Base-by-base conservation (phyloP, 2,113 vertebrate species). In the Microtus ochrogaster region DNA sequence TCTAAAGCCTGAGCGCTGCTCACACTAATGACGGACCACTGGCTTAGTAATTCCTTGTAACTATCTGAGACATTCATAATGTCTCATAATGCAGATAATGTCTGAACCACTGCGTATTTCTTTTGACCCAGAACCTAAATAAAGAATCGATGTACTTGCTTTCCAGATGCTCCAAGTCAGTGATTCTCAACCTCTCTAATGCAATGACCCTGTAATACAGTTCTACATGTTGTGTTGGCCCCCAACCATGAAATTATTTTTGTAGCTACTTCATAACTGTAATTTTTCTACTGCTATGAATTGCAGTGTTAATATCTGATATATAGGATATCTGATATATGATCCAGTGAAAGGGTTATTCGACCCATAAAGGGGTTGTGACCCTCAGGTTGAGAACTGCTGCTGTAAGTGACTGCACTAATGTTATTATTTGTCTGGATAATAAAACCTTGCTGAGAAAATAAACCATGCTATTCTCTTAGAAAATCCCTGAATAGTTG, bases 81-180 rank as follows among this genome's bases (percentile, higher is more conserved):
- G 49, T 12, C 49, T 79, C 8, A 58, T 39, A 88, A 47, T 11
- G 87, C 79, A 55, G 4, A 58, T 44, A 52, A 21, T 81, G 11
- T 52, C 89, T 85, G 44, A 66, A 39, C 16, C 30, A 81, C 19
- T 22, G 94, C 90, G 88, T 72, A 2, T 91, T 96, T 94, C 44
- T 93, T 55, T 92, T 24, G 30, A 87, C 3, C 22, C 13, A 68
- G 39, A 85, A 79, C 22, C 22, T 49, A 93, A 70, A 44, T 92
- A 84, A 93, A 72, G 49, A 94, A 87, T 91, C 21, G 30, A 41
- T 86, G 2, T 41, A 33, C 13, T 68, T 89, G 5, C 63, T 92
- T 92, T 95, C 24, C 39, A 28, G 58, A 28, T 72, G 58, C 70
- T 76, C 36, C 47, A 91, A 82, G 33, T 63, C 21, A 26, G 36